These are phyloP conservation scores for Scaptomyza tumidula DNA, from an alignment of 2,888 invertebrate genomes.

Conservation along the genomic window DNA sequence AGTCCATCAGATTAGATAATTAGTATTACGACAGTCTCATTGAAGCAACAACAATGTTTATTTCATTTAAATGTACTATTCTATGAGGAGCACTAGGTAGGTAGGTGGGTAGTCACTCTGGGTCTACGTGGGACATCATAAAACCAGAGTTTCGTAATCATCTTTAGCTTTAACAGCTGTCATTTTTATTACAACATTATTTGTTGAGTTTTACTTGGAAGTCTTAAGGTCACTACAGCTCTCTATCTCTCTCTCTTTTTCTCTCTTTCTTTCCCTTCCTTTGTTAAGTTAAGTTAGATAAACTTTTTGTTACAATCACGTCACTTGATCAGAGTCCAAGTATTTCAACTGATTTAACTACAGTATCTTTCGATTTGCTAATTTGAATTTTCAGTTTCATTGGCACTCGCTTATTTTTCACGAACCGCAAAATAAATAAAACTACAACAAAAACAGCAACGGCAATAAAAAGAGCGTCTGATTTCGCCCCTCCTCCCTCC, in stretches of 20 bases:
- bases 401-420: conserved; percentile 22
- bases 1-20: conserved; percentile 59
- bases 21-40: conserved; percentile 38
- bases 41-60: conserved; percentile 14
- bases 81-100: not conserved
- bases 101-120: no score
- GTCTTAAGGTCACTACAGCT: not conserved
- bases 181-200: conserved; percentile 13
- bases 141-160: conserved; percentile 1
- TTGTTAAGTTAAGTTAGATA: conserved; percentile 11
- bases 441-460: not conserved
- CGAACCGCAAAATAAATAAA: conserved; percentile 24
- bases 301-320: conserved; percentile 12
- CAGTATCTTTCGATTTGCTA: conserved; percentile 15
- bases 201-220: not conserved
- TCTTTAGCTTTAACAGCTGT: conserved; percentile 14
- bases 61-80: no score
- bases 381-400: conserved; percentile 41
- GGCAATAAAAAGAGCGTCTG: conserved; percentile 23
- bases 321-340: conserved; percentile 31
- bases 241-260: not conserved
- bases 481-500: conserved; percentile 5
- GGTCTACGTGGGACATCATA: conserved; percentile 27
- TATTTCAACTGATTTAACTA: conserved; percentile 3
- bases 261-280: not conserved